Evolutionary conservation across 2,888 invertebrate genomes (phyloP).

Genomic region (Pimpla rufipes): DNA sequence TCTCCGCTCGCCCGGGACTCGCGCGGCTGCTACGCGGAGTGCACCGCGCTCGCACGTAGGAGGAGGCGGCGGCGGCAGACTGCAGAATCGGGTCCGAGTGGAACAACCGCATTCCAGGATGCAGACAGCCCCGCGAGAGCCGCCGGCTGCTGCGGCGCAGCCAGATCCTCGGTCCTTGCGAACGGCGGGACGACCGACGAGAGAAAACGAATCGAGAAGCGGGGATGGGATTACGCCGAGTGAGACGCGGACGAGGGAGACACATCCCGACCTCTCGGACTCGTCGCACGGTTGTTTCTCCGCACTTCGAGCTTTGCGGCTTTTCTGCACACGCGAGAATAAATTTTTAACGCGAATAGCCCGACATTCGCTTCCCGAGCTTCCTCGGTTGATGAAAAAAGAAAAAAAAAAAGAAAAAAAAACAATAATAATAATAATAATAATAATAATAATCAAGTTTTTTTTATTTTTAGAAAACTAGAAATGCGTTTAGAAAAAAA

Average conservation of each 20-base stretch:
- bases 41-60: conserved; percentile 63
- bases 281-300: neutral
- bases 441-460: too few relatives aligned
- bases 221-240: conserved; percentile 17
- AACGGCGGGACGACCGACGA: conserved; percentile 30
- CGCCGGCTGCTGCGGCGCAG: conserved; percentile 29
- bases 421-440: neutral
- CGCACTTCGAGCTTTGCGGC: neutral
- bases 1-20: conserved; percentile 5
- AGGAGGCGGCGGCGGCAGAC: conserved; percentile 39
- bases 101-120: conserved; percentile 79
- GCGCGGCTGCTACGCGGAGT: conserved; percentile 31
- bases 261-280: neutral
- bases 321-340: neutral
- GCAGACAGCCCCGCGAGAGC: conserved; percentile 70
- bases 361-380: too few relatives aligned
- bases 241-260: conserved; percentile 2
- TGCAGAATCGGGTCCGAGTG: conserved; percentile 72
- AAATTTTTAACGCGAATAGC: neutral
- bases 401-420: conserved; percentile 11
- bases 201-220: conserved; percentile 26
- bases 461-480: too few relatives aligned
- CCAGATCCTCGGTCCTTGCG: conserved; percentile 5
- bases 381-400: conserved; percentile 2
- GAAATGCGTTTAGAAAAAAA: too few relatives aligned